Conservation (phyloP, 2,888 invertebrate genomes). For the Phasia obesa region DNA sequence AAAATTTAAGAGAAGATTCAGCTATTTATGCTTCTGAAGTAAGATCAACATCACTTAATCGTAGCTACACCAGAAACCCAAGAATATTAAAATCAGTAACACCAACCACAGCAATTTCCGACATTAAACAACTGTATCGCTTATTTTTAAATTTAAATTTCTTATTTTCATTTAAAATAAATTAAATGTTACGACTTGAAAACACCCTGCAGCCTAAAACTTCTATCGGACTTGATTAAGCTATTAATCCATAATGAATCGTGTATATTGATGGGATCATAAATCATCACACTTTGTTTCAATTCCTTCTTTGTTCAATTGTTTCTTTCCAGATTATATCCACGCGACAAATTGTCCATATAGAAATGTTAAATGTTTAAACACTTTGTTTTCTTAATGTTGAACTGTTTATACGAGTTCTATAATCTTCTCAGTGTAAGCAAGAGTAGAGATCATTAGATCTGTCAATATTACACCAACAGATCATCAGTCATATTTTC, state of each 20-base stretch:
- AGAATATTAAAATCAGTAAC: too few relatives aligned
- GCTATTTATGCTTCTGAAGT: too few relatives aligned
- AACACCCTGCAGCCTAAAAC: too few relatives aligned
- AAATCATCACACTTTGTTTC: slow-evolving; percentile 60
- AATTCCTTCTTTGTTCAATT: slow-evolving; percentile 7
- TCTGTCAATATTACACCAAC: slow-evolving; percentile 66
- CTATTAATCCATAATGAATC: slow-evolving; percentile 1
- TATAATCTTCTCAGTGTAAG: slow-evolving; percentile 58
- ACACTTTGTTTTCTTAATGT: slow-evolving; percentile 18
- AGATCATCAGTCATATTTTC: slow-evolving; percentile 68
- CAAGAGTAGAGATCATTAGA: slow-evolving; percentile 69
- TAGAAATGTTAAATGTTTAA: slow-evolving; percentile 52
- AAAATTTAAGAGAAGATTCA: too few relatives aligned
- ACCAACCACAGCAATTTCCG: too few relatives aligned
- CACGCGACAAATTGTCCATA: slow-evolving; percentile 69
- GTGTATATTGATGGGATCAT: slow-evolving; percentile 51
- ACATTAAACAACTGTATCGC: too few relatives aligned
- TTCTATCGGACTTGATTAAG: too few relatives aligned
- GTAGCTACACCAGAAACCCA: too few relatives aligned
- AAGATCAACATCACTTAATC: too few relatives aligned
- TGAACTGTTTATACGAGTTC: not conserved
- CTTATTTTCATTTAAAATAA: too few relatives aligned
- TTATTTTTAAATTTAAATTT: too few relatives aligned
- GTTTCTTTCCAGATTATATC: slow-evolving; percentile 42
- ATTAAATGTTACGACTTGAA: too few relatives aligned